Base-by-base conservation (phyloP, 2,888 invertebrate genomes). In the Synanthedon vespiformis region DNA sequence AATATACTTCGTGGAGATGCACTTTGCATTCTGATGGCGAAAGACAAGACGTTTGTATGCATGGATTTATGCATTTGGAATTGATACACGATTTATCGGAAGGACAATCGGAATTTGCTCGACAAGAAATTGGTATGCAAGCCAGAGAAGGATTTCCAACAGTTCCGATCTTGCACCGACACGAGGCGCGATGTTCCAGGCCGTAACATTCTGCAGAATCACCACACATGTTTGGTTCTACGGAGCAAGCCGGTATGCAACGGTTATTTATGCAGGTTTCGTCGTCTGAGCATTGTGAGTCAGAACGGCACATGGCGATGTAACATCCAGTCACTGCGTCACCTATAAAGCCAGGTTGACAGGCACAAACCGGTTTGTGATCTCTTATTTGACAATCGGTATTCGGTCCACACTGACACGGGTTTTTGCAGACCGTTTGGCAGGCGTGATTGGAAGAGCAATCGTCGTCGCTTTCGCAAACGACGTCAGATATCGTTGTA, bases 351-450 rank as follows among this genome's bases (percentile, higher is more conserved):
- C 95, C 95, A 65, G 91, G 90, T 56, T 90, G 89, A 73, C 97
- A 97, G 0, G 94, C 93, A 67, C 97, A 97, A 0, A 95, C 92
- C 0, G 96, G 95, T 72, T 94, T 94, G 68, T 97, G 96, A 67
- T 94, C 91, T 74, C 91, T 91, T 57, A 95, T 93, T 66, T 92
- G 90, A 70, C 97, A 97, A 60, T 94, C 92, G 1, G 96, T 93
- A 68, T 95, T 93, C 0, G 92, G 89, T 47, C 96, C 96, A 70
- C 95, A 95, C 57, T 92, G 92, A 71, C 96, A 96, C 4, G 96
- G 96, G 70, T 95, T 91, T 61, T 90, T 90, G 70, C 96, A 96
- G 14, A 95, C 88, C 61, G 92, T 92, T 56, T 94, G 88, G 68
- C 97, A 97, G 16, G 95, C 92, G 63, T 92, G 92, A 58, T 95